Conservation (phyloP, 1,140 invertebrate genomes). For the Vanessa atalanta region DNA sequence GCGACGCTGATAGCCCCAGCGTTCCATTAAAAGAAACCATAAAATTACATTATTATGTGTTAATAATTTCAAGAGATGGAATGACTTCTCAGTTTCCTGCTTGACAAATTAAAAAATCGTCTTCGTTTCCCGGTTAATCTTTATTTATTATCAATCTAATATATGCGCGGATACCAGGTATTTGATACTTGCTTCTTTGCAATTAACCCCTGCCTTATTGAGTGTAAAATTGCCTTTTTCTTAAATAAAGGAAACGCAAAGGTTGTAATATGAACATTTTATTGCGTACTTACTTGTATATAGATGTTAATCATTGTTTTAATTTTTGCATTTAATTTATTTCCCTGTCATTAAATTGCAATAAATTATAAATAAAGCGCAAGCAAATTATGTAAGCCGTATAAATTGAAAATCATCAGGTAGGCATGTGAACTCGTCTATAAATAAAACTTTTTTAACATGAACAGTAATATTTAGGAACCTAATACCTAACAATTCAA, state of each 20-base stretch:
- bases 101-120: slow-evolving; percentile 63
- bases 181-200: slow-evolving; percentile 8
- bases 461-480: too few relatives aligned
- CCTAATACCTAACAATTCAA: too few relatives aligned
- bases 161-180: slow-evolving; percentile 40
- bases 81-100: slow-evolving; percentile 46
- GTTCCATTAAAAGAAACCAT: slow-evolving; percentile 77
- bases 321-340: neutral
- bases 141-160: slow-evolving; percentile 45
- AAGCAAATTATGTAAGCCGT: too few relatives aligned
- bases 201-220: slow-evolving; percentile 54
- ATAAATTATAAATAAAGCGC: too few relatives aligned
- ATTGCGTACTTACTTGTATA: neutral
- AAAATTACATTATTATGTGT: slow-evolving; percentile 79
- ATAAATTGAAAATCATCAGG: too few relatives aligned
- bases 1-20: slow-evolving; percentile 61
- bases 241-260: neutral
- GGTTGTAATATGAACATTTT: neutral
- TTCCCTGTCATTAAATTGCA: neutral
- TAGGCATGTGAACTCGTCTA: too few relatives aligned
- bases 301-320: slow-evolving; percentile 3
- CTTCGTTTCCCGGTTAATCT: slow-evolving; percentile 45
- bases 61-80: slow-evolving; percentile 75
- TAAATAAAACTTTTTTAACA: too few relatives aligned
- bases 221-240: slow-evolving; percentile 44